phyloP scores from a whole-genome alignment of 2,888 invertebrate species.

The Ophion obscuratus region DNA sequence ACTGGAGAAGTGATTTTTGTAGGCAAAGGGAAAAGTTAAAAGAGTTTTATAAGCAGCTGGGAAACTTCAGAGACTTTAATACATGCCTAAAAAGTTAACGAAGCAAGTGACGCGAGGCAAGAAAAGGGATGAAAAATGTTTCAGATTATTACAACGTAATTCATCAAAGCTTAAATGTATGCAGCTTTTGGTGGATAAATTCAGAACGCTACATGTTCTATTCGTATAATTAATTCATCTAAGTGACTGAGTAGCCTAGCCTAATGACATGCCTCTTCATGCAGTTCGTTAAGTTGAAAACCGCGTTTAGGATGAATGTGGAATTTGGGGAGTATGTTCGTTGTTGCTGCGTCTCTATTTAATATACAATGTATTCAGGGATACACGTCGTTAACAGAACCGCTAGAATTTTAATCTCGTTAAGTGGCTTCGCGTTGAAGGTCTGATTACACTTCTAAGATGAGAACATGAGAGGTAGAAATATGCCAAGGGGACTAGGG shows the following conservation, averaged over 20 bases:
- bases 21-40: constrained; percentile 35
- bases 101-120: not conserved
- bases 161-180: constrained; percentile 31
- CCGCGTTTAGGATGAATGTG: not conserved
- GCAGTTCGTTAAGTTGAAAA: constrained; percentile 39
- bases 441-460: not conserved
- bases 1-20: constrained; percentile 14
- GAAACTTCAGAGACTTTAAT: constrained; percentile 37
- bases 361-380: constrained; percentile 2
- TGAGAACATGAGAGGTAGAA: constrained; percentile 14
- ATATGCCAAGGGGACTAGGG: constrained; percentile 20
- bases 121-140: constrained; percentile 13
- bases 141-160: constrained; percentile 5
- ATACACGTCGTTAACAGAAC: not conserved
- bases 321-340: constrained; percentile 13
- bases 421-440: constrained; percentile 47
- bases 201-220: constrained; percentile 22
- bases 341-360: constrained; percentile 8
- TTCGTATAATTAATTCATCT: constrained; percentile 40
- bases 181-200: constrained; percentile 12
- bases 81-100: not conserved
- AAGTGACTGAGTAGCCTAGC: constrained; percentile 19
- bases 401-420: constrained; percentile 58
- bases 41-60: not conserved
- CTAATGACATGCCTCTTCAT: constrained; percentile 46